Percentiles rank a stretch among this genome's conserved stretches.
Evolutionary conservation across 2,113 vertebrate genomes (phyloP).

Genomic region (Parus major): DNA sequence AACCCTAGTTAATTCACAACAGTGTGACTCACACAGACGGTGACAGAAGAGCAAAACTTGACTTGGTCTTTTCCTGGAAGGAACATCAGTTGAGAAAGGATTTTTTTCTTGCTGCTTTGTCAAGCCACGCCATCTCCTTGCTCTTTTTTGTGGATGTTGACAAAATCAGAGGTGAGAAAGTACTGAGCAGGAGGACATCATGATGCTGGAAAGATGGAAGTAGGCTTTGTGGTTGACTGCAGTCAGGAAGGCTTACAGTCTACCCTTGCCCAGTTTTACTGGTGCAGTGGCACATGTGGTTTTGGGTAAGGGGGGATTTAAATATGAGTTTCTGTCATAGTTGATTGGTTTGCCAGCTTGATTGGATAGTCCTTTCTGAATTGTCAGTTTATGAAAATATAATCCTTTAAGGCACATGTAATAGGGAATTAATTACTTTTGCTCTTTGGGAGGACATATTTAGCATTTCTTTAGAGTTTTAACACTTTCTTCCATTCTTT

Average conservation of each 20-base stretch:
- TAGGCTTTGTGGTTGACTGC: not conserved
- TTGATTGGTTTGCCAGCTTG: not conserved
- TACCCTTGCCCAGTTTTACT: not conserved
- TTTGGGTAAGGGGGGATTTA: not conserved
- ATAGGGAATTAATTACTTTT: conserved; percentile 45
- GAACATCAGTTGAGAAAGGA: fast-evolving
- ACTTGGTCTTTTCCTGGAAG: not conserved
- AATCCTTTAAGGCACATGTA: conserved; percentile 12
- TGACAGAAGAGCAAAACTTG: not conserved
- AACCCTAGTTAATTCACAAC: not conserved
- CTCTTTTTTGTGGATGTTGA: not conserved
- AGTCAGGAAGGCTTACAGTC: not conserved
- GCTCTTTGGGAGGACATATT: not conserved
- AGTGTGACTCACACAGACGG: not conserved
- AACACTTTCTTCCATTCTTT: not conserved
- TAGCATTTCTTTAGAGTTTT: conserved; percentile 22
- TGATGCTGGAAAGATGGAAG: not conserved
- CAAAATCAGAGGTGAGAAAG: not conserved
- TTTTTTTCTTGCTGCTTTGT: not conserved
- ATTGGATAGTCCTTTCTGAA: not conserved
- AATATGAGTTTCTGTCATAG: not conserved
- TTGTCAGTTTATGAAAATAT: conserved; percentile 20
- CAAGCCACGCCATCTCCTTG: not conserved
- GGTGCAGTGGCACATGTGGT: not conserved
- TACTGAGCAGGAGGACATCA: not conserved